Evolutionary conservation across 2,797 vertebrate genomes (phyloP).

Genomic region (Delichon dasypus): DNA sequence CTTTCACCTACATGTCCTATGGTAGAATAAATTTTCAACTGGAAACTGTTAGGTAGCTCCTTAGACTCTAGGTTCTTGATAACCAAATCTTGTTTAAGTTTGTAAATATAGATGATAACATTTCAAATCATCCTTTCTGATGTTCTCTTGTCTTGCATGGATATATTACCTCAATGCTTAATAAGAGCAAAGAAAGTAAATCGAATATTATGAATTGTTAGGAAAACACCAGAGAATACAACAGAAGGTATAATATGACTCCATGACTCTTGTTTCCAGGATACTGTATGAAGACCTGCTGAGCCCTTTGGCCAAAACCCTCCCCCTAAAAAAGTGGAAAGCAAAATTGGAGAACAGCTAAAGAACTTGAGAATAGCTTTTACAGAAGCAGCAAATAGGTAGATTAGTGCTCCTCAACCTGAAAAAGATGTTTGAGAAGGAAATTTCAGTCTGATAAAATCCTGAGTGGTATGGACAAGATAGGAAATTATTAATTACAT

Average conservation of each 20-base stretch:
- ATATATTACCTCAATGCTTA: not conserved
- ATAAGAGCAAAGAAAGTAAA: not conserved
- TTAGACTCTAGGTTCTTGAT: not conserved
- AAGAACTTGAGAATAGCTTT: not conserved
- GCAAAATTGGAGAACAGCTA: not conserved
- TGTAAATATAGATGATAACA: not conserved
- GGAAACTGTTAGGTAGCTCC: not conserved
- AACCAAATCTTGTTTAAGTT: not conserved
- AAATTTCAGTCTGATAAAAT: not conserved
- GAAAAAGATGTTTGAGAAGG: not conserved
- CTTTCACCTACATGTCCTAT: not conserved
- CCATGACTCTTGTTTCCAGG: not conserved
- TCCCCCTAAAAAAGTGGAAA: not conserved
- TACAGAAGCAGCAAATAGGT: not conserved
- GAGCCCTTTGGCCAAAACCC: not conserved
- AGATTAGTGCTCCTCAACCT: not conserved
- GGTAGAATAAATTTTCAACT: not conserved
- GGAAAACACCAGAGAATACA: not conserved
- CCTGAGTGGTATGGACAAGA: not conserved
- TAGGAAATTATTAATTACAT: not conserved
- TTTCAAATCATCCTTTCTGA: not conserved
- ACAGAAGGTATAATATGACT: not conserved
- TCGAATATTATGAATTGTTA: fast-evolving
- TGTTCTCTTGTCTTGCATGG: not conserved
- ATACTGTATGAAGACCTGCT: not conserved